Conservation (phyloP, 2,113 vertebrate species). For the Amia ocellicauda region DNA sequence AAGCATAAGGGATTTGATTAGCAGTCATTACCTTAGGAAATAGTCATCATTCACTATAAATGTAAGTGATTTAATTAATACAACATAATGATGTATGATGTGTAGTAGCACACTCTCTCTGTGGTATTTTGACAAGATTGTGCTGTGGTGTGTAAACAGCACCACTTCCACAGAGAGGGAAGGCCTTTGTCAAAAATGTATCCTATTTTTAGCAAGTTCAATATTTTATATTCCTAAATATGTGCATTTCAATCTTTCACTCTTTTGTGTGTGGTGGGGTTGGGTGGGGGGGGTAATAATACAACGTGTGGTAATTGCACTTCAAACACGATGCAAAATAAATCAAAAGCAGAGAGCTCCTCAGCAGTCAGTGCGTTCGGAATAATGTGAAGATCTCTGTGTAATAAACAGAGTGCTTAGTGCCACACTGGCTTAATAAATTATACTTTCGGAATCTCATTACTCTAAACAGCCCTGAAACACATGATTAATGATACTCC, state of each 20-base stretch:
- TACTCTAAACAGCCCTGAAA: conserved; percentile 81
- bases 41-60: not conserved
- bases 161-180: no score
- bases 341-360: conserved; percentile 38
- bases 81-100: not conserved
- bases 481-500: conserved; percentile 82
- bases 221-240: no score
- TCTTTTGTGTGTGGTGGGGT: no score
- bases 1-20: no score
- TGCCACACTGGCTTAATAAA: conserved; percentile 76
- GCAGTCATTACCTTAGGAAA: not conserved
- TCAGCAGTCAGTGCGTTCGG: conserved; percentile 68
- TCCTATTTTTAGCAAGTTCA: no score
- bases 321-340: not conserved
- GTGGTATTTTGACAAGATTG: not conserved
- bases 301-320: not conserved
- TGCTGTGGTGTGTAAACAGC: not conserved
- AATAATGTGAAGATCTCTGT: conserved; percentile 79
- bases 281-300: no score
- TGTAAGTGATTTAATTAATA: not conserved
- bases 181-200: no score
- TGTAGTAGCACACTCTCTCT: not conserved
- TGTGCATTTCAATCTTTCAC: not conserved
- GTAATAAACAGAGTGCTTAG: conserved; percentile 81
- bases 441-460: conserved; percentile 81